phyloP scores from a whole-genome alignment of 2,113 vertebrate species.

The Theristicus caerulescens region DNA sequence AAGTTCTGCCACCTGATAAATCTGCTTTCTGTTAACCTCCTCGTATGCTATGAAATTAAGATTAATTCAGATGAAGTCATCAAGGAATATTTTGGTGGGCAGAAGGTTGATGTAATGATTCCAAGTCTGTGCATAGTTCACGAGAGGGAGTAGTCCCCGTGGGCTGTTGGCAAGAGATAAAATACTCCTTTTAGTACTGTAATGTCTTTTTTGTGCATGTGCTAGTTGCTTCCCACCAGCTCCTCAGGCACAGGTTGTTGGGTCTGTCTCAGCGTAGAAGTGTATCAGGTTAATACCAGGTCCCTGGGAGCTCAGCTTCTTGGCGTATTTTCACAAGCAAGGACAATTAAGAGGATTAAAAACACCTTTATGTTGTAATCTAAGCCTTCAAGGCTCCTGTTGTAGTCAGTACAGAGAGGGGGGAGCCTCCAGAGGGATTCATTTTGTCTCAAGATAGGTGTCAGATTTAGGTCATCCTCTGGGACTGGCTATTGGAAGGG shows the following conservation, averaged over 20 bases:
- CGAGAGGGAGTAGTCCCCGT: accelerated
- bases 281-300: background rate
- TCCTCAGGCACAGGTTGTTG: background rate
- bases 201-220: background rate
- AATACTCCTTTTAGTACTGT: background rate
- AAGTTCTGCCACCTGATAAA: background rate
- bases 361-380: background rate
- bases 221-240: background rate
- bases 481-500: background rate
- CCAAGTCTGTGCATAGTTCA: background rate
- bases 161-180: background rate
- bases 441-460: background rate
- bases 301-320: background rate
- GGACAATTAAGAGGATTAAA: background rate
- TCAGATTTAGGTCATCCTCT: background rate
- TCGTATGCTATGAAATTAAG: background rate
- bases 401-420: background rate
- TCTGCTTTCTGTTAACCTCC: background rate
- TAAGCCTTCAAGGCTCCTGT: background rate
- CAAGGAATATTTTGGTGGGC: background rate
- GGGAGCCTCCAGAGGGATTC: background rate
- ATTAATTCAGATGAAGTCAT: background rate
- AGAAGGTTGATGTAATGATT: background rate
- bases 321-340: background rate
- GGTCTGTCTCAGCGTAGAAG: background rate